Conservation (phyloP, 2,113 vertebrate species). For the Trichechus manatus region DNA sequence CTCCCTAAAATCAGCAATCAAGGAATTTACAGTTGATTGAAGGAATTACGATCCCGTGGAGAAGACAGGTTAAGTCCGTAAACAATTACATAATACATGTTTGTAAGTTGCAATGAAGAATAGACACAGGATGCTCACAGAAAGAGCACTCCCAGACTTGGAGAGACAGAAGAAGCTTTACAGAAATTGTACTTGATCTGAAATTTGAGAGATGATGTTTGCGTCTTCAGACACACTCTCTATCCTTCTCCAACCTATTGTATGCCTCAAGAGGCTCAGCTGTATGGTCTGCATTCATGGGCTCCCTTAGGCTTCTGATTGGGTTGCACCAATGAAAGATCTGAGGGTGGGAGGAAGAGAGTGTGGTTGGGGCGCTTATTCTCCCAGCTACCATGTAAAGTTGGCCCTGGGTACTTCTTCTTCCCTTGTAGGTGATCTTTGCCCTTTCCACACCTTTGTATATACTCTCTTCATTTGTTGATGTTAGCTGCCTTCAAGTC, state of each 20-base stretch:
- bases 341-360: background rate
- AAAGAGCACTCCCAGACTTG: too few relatives aligned
- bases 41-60: background rate
- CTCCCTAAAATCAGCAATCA: background rate
- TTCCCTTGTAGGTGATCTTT: accelerated
- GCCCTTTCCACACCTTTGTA: too few relatives aligned
- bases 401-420: background rate
- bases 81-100: accelerated
- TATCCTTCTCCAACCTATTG: background rate
- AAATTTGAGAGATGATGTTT: background rate
- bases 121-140: accelerated
- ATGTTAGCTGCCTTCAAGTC: background rate
- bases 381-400: accelerated
- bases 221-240: too few relatives aligned
- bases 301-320: background rate
- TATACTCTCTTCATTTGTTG: background rate
- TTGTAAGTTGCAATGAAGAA: background rate
- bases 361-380: too few relatives aligned
- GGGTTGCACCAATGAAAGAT: background rate
- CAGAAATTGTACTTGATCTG: background rate
- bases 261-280: background rate
- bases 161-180: background rate
- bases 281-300: too few relatives aligned
- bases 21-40: background rate
- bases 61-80: background rate